Base-by-base conservation (phyloP, 1,140 invertebrate genomes). In the Physella acuta region DNA sequence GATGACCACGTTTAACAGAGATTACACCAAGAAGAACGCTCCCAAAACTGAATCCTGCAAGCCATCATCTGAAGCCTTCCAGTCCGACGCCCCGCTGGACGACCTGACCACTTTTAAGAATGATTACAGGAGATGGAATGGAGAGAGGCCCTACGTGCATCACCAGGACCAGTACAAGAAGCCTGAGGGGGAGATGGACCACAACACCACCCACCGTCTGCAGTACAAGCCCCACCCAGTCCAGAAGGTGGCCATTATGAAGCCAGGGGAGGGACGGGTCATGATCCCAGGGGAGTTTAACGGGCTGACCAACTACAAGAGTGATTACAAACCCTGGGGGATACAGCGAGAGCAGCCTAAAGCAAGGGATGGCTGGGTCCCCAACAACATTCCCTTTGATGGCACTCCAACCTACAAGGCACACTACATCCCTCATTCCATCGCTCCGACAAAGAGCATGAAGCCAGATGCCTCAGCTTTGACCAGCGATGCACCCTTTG, bases 111-210 rank as follows among this genome's bases (percentile, higher is more conserved):
- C 85, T 20, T 75, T 80, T 44, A 80, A 77, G 61, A 76, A 76
- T 60, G 85, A 86, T 75, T 86, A 78, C 70, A 76, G 79, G 28
- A 77, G 70, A 65, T 86, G 84, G 84, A 77, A 80, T 63, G 69
- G 78, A 5, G 75, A 79, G 55, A 73, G 76, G 61, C 83, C 81
- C 20, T 74, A 71, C 75, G 68, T 77, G 37, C 76, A 82, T 59
- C 64, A 78, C 53, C 74, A 77, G 30, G 77, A 83, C 58, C 68
- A 68, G 26, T 83, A 79, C 72, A 59, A 75, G 72, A 80, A 78
- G 62, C 85, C 85, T 53, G 80, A 79, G 24, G 86, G 85, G 1
- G 79, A 79, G 8, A 84, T 87, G 78, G 84, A 85, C 34, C 74
- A 79, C 51, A 77, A 78, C 37, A 86, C 86, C 17, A 85, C 84